Base-by-base conservation (phyloP, 1,140 invertebrate species). In the Pentalonia nigronervosa region DNA sequence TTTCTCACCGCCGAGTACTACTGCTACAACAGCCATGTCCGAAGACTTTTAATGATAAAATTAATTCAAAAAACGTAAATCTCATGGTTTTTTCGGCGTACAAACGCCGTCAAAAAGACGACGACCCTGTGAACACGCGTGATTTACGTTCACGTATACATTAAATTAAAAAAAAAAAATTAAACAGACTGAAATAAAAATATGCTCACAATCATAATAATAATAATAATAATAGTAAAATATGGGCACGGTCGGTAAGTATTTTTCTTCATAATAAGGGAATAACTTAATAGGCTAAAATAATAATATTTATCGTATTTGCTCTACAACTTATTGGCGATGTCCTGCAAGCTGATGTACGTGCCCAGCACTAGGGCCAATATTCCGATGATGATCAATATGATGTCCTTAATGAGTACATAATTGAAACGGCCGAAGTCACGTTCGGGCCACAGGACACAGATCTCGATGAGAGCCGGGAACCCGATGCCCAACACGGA, bases 401-500 rank as follows among this genome's bases (percentile, higher is more conserved):
- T 95, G 89, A 96, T 95, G 95, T 98, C 97, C 95, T 98, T 98
- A 53, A 96, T 94, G 14, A 95, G 94, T 8, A 95, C 95, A 93
- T 96, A 95, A 20, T 95, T 95, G 56, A 91, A 95, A 0, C 94
- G 94, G 1, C 96, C 96, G 67, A 95, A 94, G 11, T 95, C 94
- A 48, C 96, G 95, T 41, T 84, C 76, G 0, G 96, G 96, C 95
- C 96, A 97, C 83, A 96, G 94, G 7, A 96, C 95, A 94, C 97
- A 96, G 41, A 97, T 96, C 94, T 98, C 97, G 94, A 99, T 97
- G 41, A 98, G 95, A 2, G 97, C 97, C 25, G 98, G 98, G 94
- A 98, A 97, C 17, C 98, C 97, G 21, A 98, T 96, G 0, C 98
- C 97, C 45, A 98, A 96, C 23, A 97, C 96, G 11, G 97, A 97